Conservation (phyloP, 2,888 invertebrate species). For the Zhengitettix transpicula region DNA sequence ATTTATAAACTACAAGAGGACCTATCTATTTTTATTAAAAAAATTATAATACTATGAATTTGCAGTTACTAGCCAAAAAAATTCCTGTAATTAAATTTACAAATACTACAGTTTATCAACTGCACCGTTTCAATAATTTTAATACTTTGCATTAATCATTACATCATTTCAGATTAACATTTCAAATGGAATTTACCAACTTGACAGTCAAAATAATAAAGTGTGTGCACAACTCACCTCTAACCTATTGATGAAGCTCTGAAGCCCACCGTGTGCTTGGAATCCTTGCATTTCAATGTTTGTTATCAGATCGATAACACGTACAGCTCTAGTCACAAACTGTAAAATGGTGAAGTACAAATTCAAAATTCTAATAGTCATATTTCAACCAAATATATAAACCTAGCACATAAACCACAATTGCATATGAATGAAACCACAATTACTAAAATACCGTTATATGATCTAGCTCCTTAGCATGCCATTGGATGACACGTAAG, state of each 20-base stretch:
- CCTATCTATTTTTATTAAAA: no score
- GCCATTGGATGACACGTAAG: slow-evolving; percentile 73
- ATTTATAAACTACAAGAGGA: no score
- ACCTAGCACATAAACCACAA: background rate
- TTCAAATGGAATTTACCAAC: no score
- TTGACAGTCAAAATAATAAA: no score
- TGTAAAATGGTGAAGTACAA: slow-evolving; percentile 20
- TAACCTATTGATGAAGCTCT: slow-evolving; percentile 60
- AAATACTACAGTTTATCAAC: no score
- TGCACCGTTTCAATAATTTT: no score
- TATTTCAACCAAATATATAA: background rate
- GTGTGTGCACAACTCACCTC: slow-evolving; percentile 33
- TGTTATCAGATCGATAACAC: slow-evolving; percentile 78
- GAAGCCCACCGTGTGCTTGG: slow-evolving; percentile 62
- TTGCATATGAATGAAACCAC: no score
- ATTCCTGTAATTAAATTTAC: no score
- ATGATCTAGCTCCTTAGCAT: slow-evolving; percentile 65
- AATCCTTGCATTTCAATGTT: slow-evolving; percentile 79
- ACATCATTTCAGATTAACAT: no score
- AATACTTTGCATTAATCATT: no score
- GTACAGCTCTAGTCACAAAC: slow-evolving; percentile 79
- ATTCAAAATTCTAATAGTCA: background rate
- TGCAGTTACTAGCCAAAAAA: no score
- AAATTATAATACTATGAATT: no score
- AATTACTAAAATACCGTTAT: slow-evolving; percentile 43